Evolutionary conservation across 2,888 invertebrate species (phyloP).

Genomic region (Standfussiana lucernea): DNA sequence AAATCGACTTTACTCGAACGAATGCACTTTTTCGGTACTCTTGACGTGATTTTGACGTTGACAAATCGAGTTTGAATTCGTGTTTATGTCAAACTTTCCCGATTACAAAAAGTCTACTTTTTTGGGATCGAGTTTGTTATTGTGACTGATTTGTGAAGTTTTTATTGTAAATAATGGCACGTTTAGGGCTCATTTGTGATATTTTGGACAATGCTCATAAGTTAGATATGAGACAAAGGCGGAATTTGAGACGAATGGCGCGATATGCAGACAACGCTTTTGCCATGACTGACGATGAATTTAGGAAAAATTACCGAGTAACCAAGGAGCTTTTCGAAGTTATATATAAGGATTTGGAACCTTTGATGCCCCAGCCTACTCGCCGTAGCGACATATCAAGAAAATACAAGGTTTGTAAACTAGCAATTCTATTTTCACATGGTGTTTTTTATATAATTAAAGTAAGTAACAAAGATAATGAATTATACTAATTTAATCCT

Average conservation of each 20-base stretch:
- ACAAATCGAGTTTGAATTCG: background rate
- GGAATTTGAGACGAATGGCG: slow-evolving; percentile 4
- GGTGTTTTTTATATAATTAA: background rate
- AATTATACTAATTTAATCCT: background rate
- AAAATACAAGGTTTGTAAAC: slow-evolving; percentile 12
- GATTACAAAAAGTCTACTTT: no score
- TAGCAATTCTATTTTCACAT: background rate
- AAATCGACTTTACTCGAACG: background rate
- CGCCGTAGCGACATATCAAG: slow-evolving; percentile 7
- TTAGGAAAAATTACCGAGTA: background rate
- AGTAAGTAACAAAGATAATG: background rate
- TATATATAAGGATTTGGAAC: slow-evolving; percentile 5
- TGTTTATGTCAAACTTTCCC: no score
- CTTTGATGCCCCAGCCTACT: slow-evolving; percentile 11
- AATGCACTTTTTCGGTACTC: background rate
- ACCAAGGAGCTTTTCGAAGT: background rate
- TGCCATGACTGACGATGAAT: slow-evolving; percentile 12
- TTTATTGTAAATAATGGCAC: no score
- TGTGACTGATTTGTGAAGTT: no score
- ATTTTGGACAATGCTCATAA: no score
- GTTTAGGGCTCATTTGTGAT: no score
- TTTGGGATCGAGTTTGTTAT: no score
- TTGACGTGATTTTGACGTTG: background rate
- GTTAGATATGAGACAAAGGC: slow-evolving; percentile 7
- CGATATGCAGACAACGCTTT: slow-evolving; percentile 1